Base-by-base conservation (phyloP, 2,797 vertebrate species). In the Allobates femoralis region DNA sequence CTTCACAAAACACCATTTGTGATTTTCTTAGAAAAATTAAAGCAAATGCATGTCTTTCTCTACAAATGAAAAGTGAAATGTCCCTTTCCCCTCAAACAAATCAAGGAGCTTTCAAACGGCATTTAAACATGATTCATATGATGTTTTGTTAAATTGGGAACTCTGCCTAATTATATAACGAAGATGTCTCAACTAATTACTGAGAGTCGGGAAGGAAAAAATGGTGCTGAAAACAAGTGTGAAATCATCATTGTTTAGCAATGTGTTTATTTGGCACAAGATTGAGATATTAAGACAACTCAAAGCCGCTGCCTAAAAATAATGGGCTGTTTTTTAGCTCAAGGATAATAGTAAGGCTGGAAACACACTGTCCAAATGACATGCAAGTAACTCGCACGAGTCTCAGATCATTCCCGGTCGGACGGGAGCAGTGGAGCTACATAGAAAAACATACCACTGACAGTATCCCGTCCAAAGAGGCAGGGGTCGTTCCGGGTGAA, bases 91-190 rank as follows among this genome's bases (percentile, higher is more conserved):
- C 28, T 26, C 55, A 73, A 79, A 87, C 55, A 83, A 60, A 86
- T 69, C n/a, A 87, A 34, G 16, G 21, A 21, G 75, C 75, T 67
- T 79, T 87, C 80, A 87, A 87, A 87, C 81, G 83, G 75, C 77
- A 62, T 71, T 73, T 79, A 84, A 55, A 74, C 46, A 55, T 75
- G 81, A 84, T 77, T 83, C 81, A 87, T 75, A 75, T 73, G 46
- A 69, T 84, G 66, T 79, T 74, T 79, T 87, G n/a, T 80, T 60
- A 79, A 79, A 69, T 62, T 84, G 76, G 81, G 86, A 87, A 66
- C 84, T 79, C 46, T 80, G 82, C 56, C 86, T 84, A 84, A 84
- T 87, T 87, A 80, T 60, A 79, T 84, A 87, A 87, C 53, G 3
- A 67, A 80, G 56, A 78, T 71, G 77, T 80, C 82, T 84, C 55